Conservation (phyloP, 2,113 vertebrate species). For the Tor tambroides region DNA sequence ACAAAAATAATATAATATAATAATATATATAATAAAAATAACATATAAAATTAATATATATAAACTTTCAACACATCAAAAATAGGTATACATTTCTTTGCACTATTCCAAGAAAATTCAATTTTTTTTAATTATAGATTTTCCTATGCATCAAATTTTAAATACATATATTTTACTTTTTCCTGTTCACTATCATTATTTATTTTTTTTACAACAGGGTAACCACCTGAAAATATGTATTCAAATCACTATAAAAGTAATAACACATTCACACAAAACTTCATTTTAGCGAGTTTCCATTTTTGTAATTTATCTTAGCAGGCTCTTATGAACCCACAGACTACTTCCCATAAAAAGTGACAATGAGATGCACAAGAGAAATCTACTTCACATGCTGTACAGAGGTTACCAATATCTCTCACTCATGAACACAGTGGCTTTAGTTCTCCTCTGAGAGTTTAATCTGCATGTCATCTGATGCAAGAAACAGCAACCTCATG, state of each 20-base stretch:
- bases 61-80: too few relatives aligned
- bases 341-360: slow-evolving; percentile 12
- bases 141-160: neutral
- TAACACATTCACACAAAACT: neutral
- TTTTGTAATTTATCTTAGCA: neutral
- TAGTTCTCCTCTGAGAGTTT: slow-evolving; percentile 46
- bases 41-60: too few relatives aligned
- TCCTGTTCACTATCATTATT: neutral
- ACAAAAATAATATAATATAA: too few relatives aligned
- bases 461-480: slow-evolving; percentile 70
- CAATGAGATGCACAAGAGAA: neutral
- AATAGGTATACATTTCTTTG: neutral
- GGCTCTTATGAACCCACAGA: neutral
- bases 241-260: neutral
- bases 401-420: slow-evolving; percentile 14
- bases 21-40: too few relatives aligned
- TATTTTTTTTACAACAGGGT: neutral
- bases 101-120: neutral
- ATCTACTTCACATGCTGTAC: neutral
- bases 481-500: slow-evolving; percentile 75
- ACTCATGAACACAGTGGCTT: slow-evolving; percentile 9
- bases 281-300: neutral
- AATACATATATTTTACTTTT: neutral
- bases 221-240: neutral
- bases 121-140: neutral